phyloP scores from a whole-genome alignment of 2,797 vertebrate species.

The Onychomys arenicola region DNA sequence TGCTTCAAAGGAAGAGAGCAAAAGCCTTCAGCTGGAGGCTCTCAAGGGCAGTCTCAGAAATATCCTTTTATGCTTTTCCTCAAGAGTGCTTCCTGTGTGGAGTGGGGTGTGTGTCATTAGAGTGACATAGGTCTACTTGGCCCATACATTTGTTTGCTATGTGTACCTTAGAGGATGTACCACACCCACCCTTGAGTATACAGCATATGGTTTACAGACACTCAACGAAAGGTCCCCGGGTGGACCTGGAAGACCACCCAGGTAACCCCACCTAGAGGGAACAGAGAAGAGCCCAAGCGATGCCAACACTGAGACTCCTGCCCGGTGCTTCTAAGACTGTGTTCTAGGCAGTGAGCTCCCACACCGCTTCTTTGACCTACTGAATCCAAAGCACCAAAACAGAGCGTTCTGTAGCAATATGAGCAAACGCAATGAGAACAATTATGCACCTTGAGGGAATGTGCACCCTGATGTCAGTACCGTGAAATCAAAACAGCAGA shows the following conservation, averaged over 20 bases:
- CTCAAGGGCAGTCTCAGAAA: background rate
- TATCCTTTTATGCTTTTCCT: background rate
- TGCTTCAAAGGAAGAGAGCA: background rate
- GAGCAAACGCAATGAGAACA: constrained; percentile 83
- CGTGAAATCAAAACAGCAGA: constrained; percentile 85
- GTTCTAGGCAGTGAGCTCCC: constrained; percentile 71
- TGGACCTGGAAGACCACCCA: background rate
- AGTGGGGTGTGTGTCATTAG: background rate
- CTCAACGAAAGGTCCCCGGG: background rate
- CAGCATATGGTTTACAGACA: background rate
- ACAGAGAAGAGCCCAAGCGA: constrained; percentile 51
- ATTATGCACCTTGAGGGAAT: constrained; percentile 86
- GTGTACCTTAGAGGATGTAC: background rate
- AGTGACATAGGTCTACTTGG: background rate
- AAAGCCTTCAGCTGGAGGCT: constrained; percentile 51
- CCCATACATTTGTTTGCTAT: background rate
- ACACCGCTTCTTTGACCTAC: constrained; percentile 68
- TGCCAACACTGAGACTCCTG: constrained; percentile 36
- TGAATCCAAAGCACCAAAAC: constrained; percentile 81
- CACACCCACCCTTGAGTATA: background rate
- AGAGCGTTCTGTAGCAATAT: constrained; percentile 80
- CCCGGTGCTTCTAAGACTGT: constrained; percentile 48
- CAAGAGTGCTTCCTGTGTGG: constrained; percentile 15
- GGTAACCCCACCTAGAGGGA: constrained; percentile 17
- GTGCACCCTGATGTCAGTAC: constrained; percentile 86